phyloP scores from a whole-genome alignment of 2,797 vertebrate genomes.

The Chloroceryle amazona region DNA sequence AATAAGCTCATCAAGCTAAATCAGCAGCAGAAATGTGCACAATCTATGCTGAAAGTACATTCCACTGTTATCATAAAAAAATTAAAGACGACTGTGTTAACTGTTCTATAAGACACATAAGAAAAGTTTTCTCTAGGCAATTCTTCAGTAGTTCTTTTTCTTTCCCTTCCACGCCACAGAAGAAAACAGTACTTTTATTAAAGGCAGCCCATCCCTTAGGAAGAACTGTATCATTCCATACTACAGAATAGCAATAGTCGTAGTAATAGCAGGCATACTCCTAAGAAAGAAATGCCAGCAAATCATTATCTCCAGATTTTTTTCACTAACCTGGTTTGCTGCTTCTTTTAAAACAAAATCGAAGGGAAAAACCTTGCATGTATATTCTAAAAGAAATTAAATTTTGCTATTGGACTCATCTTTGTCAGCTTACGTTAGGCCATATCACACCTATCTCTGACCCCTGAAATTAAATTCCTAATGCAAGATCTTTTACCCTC shows the following conservation, averaged over 20 bases:
- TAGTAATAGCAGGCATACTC: neutral
- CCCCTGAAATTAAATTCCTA: neutral
- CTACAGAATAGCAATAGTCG: neutral
- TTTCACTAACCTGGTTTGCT: neutral
- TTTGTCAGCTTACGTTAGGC: neutral
- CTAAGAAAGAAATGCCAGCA: neutral
- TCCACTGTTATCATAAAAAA: neutral
- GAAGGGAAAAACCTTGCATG: neutral
- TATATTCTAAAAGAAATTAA: neutral
- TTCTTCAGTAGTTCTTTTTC: neutral
- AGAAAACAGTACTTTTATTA: neutral
- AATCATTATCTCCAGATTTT: neutral
- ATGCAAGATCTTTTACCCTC: neutral
- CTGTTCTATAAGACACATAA: neutral
- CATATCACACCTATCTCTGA: neutral
- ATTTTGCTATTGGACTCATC: neutral
- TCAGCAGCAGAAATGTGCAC: neutral
- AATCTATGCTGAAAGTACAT: neutral
- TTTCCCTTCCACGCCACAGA: neutral
- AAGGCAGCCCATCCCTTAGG: neutral
- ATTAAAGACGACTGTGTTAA: neutral
- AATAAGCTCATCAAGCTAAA: neutral
- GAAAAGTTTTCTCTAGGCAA: neutral
- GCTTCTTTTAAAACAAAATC: neutral
- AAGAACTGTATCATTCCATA: neutral